phyloP scores from a whole-genome alignment of 2,888 invertebrate species.

The Patella pellucida region DNA sequence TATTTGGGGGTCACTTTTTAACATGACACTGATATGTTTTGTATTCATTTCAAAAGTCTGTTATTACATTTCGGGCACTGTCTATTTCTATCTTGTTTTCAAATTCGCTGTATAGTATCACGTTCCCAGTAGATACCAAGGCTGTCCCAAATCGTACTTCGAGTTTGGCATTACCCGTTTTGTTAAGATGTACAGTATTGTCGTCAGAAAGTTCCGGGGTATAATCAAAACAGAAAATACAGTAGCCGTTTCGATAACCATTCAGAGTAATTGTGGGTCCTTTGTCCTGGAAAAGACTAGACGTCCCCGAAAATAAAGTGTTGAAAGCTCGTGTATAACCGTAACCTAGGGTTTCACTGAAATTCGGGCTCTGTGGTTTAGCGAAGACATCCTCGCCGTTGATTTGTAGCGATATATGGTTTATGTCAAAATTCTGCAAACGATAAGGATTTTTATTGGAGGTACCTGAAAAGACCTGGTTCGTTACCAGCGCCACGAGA shows the following conservation, averaged over 20 bases:
- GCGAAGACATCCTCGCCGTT: neutral
- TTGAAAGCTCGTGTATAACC: neutral
- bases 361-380: neutral
- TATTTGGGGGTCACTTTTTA: neutral
- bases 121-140: neutral
- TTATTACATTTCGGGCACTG: neutral
- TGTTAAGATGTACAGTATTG: neutral
- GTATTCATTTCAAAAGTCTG: conserved; percentile 3
- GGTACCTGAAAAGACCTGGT: neutral
- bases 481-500: neutral
- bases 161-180: neutral
- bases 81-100: neutral
- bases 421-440: neutral
- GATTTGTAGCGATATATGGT: neutral
- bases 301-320: neutral
- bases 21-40: neutral
- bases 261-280: neutral
- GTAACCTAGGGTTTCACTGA: neutral
- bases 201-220: neutral
- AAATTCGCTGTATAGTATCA: neutral
- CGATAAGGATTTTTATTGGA: neutral
- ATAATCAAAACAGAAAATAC: neutral
- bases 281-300: neutral
- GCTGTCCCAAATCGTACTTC: neutral
- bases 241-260: neutral